These are phyloP conservation scores for Balanococcus diminutus DNA, from an alignment of 2,888 invertebrate species.

Conservation along the genomic window DNA sequence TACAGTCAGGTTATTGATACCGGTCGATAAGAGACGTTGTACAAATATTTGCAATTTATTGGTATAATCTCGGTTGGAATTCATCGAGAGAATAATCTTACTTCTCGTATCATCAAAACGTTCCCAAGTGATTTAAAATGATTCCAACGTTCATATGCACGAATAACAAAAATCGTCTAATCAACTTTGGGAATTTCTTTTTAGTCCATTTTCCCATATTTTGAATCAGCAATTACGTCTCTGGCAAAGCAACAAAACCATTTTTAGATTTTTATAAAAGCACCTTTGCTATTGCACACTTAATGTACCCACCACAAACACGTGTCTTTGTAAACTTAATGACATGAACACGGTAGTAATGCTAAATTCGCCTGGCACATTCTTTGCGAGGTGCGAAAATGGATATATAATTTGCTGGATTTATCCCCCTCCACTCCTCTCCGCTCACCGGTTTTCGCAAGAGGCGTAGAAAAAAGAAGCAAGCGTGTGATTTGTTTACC, in stretches of 20 bases:
- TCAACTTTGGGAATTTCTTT: too few species aligned
- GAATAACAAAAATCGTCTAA: neutral
- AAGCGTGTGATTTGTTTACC: neutral
- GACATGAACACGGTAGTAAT: neutral
- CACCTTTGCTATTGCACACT: neutral
- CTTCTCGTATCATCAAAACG: neutral
- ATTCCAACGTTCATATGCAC: neutral
- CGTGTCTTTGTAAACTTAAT: neutral
- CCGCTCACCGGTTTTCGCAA: neutral
- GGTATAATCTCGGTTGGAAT: neutral
- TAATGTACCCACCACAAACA: neutral
- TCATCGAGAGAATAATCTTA: neutral
- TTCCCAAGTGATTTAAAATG: neutral
- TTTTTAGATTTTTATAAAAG: neutral
- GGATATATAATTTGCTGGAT: conserved; percentile 7
- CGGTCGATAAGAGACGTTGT: neutral
- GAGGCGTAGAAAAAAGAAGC: neutral
- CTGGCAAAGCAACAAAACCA: neutral
- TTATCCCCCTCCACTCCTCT: neutral
- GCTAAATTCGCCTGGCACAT: neutral
- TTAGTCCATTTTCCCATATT: neutral
- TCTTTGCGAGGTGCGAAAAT: neutral
- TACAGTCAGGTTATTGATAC: neutral
- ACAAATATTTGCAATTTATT: neutral
- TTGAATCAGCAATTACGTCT: neutral